A percentile compares a stretch with the other conserved stretches of the same genome.
These are phyloP conservation scores for Odocoileus hemionus DNA, from an alignment of 2,113 vertebrate species.

Conservation along the genomic window DNA sequence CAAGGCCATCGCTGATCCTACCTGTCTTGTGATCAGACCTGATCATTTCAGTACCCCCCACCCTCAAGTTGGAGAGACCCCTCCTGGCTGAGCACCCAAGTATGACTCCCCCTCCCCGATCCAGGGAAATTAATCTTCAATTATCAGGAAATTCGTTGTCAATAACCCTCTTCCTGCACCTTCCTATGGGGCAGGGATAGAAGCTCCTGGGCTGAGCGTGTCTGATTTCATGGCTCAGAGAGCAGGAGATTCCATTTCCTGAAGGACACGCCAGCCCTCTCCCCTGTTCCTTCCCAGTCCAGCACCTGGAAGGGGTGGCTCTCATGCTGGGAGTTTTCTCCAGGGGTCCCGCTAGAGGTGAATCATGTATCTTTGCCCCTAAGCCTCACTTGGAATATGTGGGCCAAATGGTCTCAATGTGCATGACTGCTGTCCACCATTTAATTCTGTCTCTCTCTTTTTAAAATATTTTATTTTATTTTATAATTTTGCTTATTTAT, in stretches of 20 bases:
- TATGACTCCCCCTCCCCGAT: neutral
- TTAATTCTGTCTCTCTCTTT: neutral
- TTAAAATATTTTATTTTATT: neutral
- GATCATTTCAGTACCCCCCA: neutral
- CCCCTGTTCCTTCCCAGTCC: neutral
- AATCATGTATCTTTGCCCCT: neutral
- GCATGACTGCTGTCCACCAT: neutral
- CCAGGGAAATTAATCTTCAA: neutral
- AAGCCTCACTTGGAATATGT: neutral
- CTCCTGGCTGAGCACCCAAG: neutral
- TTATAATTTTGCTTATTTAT: neutral
- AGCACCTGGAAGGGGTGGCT: neutral
- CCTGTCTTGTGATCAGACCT: neutral
- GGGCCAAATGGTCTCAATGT: neutral
- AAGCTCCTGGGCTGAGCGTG: neutral
- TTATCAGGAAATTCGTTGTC: neutral
- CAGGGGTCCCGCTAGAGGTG: fast-evolving
- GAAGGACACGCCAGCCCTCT: no score
- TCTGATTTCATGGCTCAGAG: neutral
- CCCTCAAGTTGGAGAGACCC: neutral
- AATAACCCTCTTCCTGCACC: neutral
- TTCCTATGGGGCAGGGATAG: neutral
- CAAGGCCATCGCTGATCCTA: no score
- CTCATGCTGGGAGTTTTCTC: no score
- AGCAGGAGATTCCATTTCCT: neutral